phyloP scores from a whole-genome alignment of 2,797 vertebrate species.

The Sebastes nivosus region DNA sequence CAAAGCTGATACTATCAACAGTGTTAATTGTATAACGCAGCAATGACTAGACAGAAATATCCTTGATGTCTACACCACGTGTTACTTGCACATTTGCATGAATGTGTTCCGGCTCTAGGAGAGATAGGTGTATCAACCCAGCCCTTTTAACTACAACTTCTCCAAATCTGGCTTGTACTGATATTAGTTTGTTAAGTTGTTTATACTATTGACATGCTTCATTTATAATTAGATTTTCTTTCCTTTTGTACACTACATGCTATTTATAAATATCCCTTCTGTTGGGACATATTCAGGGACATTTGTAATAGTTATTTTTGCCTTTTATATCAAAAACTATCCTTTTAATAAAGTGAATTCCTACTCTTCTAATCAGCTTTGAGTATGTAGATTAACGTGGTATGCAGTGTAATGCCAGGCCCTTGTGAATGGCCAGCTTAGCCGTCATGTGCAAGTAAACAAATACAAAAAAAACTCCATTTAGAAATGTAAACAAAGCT shows the following conservation, averaged over 20 bases:
- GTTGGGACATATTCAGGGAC: background rate
- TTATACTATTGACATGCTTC: background rate
- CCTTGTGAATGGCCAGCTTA: background rate
- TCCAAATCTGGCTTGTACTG: background rate
- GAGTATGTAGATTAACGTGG: background rate
- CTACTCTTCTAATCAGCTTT: background rate
- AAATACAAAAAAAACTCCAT: background rate
- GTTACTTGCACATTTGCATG: constrained; percentile 45
- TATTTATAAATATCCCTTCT: background rate
- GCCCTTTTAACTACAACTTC: background rate
- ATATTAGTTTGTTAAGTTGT: background rate
- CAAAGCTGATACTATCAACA: background rate
- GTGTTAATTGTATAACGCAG: background rate
- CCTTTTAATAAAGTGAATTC: background rate
- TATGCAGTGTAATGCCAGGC: background rate
- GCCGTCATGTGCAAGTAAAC: background rate
- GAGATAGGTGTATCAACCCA: no score
- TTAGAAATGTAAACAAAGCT: constrained; percentile 26
- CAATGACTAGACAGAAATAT: constrained; percentile 13
- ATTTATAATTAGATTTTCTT: background rate
- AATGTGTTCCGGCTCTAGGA: background rate
- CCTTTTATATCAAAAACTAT: background rate
- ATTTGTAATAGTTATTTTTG: background rate
- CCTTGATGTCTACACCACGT: background rate
- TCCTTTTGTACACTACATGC: background rate